A percentile compares a stretch with the other conserved stretches of the same genome.
These are phyloP conservation scores for Onthophagus taurus DNA, from an alignment of 1,140 invertebrate species.

Conservation along the genomic window DNA sequence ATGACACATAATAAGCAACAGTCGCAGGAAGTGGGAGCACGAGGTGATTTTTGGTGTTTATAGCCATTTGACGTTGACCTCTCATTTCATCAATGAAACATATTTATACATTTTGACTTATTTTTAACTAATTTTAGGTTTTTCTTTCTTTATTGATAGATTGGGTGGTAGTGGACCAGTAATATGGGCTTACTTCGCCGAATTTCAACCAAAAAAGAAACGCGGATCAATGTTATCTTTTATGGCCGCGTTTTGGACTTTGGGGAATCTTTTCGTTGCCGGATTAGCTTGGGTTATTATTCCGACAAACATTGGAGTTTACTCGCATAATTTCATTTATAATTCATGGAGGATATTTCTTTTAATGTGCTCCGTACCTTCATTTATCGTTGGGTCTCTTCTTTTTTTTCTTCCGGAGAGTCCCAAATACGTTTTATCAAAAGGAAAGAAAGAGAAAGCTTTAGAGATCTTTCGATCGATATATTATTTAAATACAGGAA, in stretches of 20 bases:
- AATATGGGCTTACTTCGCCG: slow-evolving; percentile 91
- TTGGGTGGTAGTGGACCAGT: slow-evolving; percentile 89
- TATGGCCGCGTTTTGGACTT: slow-evolving; percentile 89
- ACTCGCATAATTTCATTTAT: slow-evolving; percentile 56
- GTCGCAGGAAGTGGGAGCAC: too few species aligned
- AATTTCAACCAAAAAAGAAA: slow-evolving; percentile 84
- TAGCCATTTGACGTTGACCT: too few species aligned
- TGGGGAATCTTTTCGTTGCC: slow-evolving; percentile 80
- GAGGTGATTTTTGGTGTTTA: too few species aligned
- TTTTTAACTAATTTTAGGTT: too few species aligned
- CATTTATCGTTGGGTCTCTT: slow-evolving; percentile 71
- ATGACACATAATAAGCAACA: too few species aligned
- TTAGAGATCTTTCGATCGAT: slow-evolving; percentile 69
- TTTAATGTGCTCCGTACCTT: slow-evolving; percentile 75
- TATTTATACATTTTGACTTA: too few species aligned
- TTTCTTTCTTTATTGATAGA: slow-evolving; percentile 41
- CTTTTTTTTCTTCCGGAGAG: slow-evolving; percentile 84
- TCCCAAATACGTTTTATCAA: slow-evolving; percentile 76
- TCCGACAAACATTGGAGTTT: slow-evolving; percentile 60
- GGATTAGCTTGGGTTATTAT: slow-evolving; percentile 83
- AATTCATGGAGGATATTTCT: slow-evolving; percentile 91
- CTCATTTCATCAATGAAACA: too few species aligned
- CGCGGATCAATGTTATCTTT: slow-evolving; percentile 85
- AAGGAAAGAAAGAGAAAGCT: slow-evolving; percentile 66
- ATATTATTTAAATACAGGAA: slow-evolving; percentile 70